These are phyloP conservation scores for Notamacropus eugenii DNA, from an alignment of 2,797 vertebrate species.

Conservation along the genomic window DNA sequence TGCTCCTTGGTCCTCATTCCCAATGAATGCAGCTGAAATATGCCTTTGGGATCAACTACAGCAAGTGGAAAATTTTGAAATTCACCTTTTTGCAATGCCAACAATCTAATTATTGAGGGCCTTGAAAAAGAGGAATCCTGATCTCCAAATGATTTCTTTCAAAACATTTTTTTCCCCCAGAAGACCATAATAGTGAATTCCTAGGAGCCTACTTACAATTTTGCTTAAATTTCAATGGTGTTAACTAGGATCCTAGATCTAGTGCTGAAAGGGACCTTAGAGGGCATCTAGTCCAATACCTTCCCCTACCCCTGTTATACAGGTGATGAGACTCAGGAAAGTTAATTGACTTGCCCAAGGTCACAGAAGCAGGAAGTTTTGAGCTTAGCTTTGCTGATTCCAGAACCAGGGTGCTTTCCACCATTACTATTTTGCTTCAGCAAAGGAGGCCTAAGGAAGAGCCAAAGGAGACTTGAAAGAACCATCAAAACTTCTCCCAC, in stretches of 20 bases:
- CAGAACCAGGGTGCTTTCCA: neutral
- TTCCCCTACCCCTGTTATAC: neutral
- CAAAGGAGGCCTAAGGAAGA: neutral
- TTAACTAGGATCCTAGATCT: neutral
- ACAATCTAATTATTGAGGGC: neutral
- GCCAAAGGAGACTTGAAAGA: neutral
- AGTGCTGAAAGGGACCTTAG: neutral
- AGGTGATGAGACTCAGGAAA: constrained; percentile 2
- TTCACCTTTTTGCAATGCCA: neutral
- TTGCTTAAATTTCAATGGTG: constrained; percentile 41
- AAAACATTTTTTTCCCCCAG: neutral
- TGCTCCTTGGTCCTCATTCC: neutral
- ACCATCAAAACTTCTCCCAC: neutral
- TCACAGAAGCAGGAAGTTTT: neutral
- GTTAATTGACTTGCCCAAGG: neutral
- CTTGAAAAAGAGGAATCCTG: constrained; percentile 44
- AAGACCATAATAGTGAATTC: neutral
- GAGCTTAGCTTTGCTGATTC: neutral
- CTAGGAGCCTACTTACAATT: neutral
- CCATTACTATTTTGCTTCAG: neutral
- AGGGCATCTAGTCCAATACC: neutral
- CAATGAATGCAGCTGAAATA: constrained; percentile 19
- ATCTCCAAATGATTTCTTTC: constrained; percentile 39
- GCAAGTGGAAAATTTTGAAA: neutral
- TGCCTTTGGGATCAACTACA: neutral